These are phyloP conservation scores for Saccopteryx bilineata DNA, from an alignment of 2,113 vertebrate genomes.

Conservation along the genomic window DNA sequence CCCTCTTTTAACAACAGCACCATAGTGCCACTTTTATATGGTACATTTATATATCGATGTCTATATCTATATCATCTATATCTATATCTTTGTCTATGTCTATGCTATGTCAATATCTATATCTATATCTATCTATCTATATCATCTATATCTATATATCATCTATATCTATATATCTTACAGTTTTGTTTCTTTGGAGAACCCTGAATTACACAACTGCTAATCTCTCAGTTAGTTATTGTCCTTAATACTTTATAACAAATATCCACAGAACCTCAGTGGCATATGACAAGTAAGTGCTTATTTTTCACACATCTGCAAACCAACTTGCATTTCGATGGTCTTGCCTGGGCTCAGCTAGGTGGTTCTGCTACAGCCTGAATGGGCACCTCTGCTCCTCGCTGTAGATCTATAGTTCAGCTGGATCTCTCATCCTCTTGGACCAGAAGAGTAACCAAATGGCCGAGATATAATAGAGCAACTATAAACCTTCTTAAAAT, in stretches of 20 bases:
- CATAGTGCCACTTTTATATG: neutral
- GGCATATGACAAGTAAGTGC: fast-evolving
- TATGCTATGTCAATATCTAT: no score
- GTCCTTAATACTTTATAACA: neutral
- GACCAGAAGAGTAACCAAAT: neutral
- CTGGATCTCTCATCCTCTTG: neutral
- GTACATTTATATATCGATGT: neutral
- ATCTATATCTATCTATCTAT: no score
- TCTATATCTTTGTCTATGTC: neutral
- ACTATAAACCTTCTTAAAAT: neutral
- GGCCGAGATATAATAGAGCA: neutral
- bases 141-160: no score
- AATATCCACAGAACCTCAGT: neutral
- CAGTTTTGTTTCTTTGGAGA: neutral
- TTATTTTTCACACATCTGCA: neutral
- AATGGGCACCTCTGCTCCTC: neutral
- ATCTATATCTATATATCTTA: neutral
- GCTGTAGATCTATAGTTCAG: neutral
- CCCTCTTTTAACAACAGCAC: neutral
- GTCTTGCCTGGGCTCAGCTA: neutral
- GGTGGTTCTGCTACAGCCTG: neutral
- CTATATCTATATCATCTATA: neutral
- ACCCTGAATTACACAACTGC: neutral
- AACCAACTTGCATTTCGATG: neutral
- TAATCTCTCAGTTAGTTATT: neutral